Base-by-base conservation (phyloP, 2,888 invertebrate genomes). In the Apamea monoglypha region DNA sequence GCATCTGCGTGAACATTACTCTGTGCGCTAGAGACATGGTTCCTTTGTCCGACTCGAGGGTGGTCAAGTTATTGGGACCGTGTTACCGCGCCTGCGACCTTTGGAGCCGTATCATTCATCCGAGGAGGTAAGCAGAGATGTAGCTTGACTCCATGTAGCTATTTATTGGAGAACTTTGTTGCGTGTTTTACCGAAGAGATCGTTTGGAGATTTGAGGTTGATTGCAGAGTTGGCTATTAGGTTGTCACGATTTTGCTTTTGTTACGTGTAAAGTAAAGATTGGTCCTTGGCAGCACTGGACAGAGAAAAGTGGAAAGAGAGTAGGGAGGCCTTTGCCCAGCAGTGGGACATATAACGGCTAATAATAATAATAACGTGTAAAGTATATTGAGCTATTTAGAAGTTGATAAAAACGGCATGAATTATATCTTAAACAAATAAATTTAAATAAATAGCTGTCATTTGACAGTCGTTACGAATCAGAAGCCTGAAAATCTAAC, bases 51-150 rank as follows among this genome's bases (percentile, higher is more conserved):
- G 85, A 79, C 87, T 82, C 84, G 77, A 90, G 91, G 91, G 91
- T 92, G 91, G 92, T 89, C 92, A 90, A 80, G 84, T 85, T 87
- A 88, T 89, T 89, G 91, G 87, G 86, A 75, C 83, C 84, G 83
- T 78, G 80, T 76, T 81, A 50, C 74, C 64, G 79, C 70, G 67
- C 74, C 75, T 76, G 68, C 73, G 66, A 83, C 81, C 87, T 83
- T 68, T 74, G 66, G 61, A 76, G 78, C 73, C 68, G 72, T 75
- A 74, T 71, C 80, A 80, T 83, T 75, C 74, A 76, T 76, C 74
- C 63, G 71, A 29, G 66, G 81, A 78, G 84, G 76, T 80, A 59
- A 18, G 76, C 80, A 80, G 84, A 75, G 82, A 74, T 74, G 67
- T 59, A 68, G 63, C 64, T 80, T 66, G 61, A 76, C 50, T 50